Evolutionary conservation across 2,113 vertebrate species (phyloP).

Genomic region (Microtus ochrogaster): DNA sequence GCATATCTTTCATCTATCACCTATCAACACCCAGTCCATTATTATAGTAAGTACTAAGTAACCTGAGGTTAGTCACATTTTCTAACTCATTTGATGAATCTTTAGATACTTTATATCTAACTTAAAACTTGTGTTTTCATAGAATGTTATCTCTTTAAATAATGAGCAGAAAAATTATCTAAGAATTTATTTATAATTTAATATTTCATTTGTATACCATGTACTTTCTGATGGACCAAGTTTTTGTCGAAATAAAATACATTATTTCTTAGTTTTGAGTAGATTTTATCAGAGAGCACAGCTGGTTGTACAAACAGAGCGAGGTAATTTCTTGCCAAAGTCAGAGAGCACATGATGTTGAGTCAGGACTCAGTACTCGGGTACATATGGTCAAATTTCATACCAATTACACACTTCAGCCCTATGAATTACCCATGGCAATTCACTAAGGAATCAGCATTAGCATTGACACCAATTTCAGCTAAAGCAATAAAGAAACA

Average conservation of each 20-base stretch:
- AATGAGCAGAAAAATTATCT: background rate
- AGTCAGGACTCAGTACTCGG: background rate
- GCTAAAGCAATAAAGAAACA: background rate
- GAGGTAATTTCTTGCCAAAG: background rate
- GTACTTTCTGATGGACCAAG: background rate
- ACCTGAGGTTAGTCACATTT: background rate
- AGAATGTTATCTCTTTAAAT: background rate
- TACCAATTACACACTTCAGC: background rate
- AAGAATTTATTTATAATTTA: background rate
- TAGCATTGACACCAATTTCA: background rate
- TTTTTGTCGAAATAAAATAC: background rate
- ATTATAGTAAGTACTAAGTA: constrained; percentile 16
- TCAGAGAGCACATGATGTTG: background rate
- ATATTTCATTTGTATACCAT: background rate
- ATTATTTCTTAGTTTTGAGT: background rate
- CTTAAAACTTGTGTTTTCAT: background rate
- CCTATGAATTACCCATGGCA: background rate
- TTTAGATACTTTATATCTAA: background rate
- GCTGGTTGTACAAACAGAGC: background rate
- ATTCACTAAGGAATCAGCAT: background rate
- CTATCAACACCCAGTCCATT: background rate
- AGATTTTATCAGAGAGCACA: background rate
- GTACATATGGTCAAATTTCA: background rate
- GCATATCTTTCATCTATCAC: background rate
- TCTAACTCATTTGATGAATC: background rate